Conservation (phyloP, 30 jellyfish, hydroid and myxozoan species). For the Aurelia coerulea region DNA sequence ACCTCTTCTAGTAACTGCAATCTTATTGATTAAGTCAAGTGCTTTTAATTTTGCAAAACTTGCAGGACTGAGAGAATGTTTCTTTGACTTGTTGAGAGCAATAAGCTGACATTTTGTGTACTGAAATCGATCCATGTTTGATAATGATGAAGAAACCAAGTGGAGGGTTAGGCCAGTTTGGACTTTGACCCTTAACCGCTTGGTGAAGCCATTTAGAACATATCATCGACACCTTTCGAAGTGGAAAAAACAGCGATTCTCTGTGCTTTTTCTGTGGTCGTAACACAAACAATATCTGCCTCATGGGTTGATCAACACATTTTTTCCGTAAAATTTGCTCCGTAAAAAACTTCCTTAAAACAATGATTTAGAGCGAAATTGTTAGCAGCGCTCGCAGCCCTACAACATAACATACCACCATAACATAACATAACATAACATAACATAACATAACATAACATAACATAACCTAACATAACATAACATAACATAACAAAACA, state of each 20-base stretch:
- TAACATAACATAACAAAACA: too few species aligned
- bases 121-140: background rate
- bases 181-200: background rate
- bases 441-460: too few species aligned
- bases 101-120: conserved; percentile 1
- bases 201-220: background rate
- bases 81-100: conserved; percentile 4
- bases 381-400: background rate
- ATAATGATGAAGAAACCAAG: background rate
- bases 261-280: background rate
- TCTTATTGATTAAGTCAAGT: background rate
- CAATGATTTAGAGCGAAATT: background rate
- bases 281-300: background rate
- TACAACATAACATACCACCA: too few species aligned
- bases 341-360: background rate
- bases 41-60: background rate
- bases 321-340: background rate
- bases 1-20: conserved; percentile 36
- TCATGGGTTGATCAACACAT: background rate
- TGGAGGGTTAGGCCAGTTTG: conserved; percentile 5
- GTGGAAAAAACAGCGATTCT: conserved; percentile 2
- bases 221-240: background rate
- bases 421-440: too few species aligned
- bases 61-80: conserved; percentile 5
- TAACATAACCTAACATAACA: too few species aligned